phyloP scores from a whole-genome alignment of 92 coral and sea anemone genomes.

The Phenganax marumi region DNA sequence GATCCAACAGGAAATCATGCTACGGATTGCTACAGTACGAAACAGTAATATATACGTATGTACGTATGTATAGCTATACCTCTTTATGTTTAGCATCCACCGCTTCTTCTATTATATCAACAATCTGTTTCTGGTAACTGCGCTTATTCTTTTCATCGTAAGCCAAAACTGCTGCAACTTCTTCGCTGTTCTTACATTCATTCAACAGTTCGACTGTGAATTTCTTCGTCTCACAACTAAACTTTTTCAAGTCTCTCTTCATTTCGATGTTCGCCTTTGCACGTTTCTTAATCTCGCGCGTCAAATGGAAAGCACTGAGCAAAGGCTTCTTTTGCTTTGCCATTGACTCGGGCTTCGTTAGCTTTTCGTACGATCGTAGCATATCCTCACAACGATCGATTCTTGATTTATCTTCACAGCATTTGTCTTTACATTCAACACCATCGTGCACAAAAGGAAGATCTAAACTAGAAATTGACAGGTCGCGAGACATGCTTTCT shows the following conservation, averaged over 20 bases:
- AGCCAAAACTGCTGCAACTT: neutral
- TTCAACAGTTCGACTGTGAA: neutral
- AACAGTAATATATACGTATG: no score
- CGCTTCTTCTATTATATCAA: neutral
- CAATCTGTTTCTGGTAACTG: neutral
- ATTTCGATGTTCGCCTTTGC: neutral
- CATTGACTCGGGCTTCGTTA: neutral
- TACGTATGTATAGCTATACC: neutral
- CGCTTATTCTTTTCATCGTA: neutral
- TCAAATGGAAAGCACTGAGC: neutral
- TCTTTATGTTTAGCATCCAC: neutral
- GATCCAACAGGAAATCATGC: no score
- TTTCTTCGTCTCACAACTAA: neutral
- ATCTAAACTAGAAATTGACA: no score
- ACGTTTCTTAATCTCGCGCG: neutral
- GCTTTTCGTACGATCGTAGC: neutral
- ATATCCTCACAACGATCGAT: neutral
- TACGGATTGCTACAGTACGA: no score
- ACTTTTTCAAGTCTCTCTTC: neutral
- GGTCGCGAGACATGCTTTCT: no score
- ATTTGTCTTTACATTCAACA: neutral
- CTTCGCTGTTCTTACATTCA: neutral
- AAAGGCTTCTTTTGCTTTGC: neutral
- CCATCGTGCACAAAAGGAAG: neutral
- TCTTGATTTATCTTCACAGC: neutral